Percentiles rank a stretch among this genome's conserved stretches.
Evolutionary conservation across 1,140 invertebrate genomes (phyloP).

Genomic region (Eupristina koningsbergeri): DNA sequence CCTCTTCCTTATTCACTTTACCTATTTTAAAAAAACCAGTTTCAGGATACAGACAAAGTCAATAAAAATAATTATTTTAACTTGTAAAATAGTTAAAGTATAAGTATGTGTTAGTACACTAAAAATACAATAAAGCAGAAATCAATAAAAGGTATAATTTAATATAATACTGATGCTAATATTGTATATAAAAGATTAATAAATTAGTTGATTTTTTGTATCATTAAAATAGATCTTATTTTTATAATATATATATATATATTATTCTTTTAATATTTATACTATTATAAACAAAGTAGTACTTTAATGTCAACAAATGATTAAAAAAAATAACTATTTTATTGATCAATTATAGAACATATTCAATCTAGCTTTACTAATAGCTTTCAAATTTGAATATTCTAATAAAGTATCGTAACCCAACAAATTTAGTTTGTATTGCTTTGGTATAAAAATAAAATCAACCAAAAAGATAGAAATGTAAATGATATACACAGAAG

Average conservation of each 20-base stretch:
- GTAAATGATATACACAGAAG: background rate
- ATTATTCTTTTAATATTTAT: background rate
- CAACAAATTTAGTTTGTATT: too few species aligned
- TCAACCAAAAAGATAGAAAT: background rate
- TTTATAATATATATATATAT: background rate
- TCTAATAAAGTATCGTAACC: too few species aligned
- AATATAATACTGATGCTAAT: background rate
- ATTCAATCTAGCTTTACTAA: background rate
- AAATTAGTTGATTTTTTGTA: background rate
- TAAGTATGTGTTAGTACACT: too few species aligned
- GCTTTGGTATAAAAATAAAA: too few species aligned
- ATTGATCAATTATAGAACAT: too few species aligned
- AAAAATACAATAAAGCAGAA: too few species aligned
- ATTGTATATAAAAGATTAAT: background rate
- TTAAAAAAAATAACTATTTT: too few species aligned
- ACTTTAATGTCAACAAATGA: background rate
- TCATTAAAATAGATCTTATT: background rate
- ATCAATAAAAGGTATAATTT: too few species aligned
- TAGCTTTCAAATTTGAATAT: background rate
- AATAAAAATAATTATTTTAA: background rate
- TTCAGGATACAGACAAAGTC: background rate
- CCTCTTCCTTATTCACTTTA: slow-evolving; percentile 54
- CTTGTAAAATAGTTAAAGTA: too few species aligned
- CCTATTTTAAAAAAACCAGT: slow-evolving; percentile 28
- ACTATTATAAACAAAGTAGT: background rate